Evolutionary conservation across 2,797 vertebrate species (phyloP).

Genomic region (Cichlasoma orientale): DNA sequence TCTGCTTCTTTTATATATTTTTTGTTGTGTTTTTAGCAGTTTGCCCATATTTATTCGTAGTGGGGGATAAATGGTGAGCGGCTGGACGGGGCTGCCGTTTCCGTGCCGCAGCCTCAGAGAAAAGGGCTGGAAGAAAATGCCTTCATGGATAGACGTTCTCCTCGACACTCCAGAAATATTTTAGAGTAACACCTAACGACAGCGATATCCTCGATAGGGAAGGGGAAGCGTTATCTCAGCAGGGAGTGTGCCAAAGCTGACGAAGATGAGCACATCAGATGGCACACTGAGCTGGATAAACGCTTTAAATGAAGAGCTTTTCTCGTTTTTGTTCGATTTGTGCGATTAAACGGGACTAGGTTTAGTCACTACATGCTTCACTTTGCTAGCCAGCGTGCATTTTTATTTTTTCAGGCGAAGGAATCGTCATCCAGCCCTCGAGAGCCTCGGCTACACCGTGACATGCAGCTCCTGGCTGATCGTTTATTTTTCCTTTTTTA

Average conservation of each 20-base stretch:
- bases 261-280: slow-evolving; percentile 65
- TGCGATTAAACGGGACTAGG: neutral
- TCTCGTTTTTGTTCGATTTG: neutral
- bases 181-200: slow-evolving; percentile 28
- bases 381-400: slow-evolving; percentile 19
- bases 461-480: slow-evolving; percentile 33
- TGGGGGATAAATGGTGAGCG: slow-evolving; percentile 46
- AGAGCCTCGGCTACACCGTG: slow-evolving; percentile 22
- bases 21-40: slow-evolving; percentile 58
- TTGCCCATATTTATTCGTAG: slow-evolving; percentile 75
- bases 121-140: slow-evolving; percentile 58
- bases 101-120: neutral
- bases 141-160: slow-evolving; percentile 50
- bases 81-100: slow-evolving; percentile 37
- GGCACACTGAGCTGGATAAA: slow-evolving; percentile 18
- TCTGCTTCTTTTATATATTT: slow-evolving; percentile 36
- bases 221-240: slow-evolving; percentile 28
- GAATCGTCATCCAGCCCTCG: slow-evolving; percentile 42
- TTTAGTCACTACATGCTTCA: slow-evolving; percentile 28
- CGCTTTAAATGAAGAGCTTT: slow-evolving; percentile 12
- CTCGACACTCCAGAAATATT: slow-evolving; percentile 58
- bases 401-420: slow-evolving; percentile 28
- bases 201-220: slow-evolving; percentile 33
- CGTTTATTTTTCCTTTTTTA: slow-evolving; percentile 49
- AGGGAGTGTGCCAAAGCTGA: slow-evolving; percentile 65